Evolutionary conservation across 2,797 vertebrate species (phyloP), one percentile per base, ranked within the genome.

Genomic region (Acipenser transmontanus): DNA sequence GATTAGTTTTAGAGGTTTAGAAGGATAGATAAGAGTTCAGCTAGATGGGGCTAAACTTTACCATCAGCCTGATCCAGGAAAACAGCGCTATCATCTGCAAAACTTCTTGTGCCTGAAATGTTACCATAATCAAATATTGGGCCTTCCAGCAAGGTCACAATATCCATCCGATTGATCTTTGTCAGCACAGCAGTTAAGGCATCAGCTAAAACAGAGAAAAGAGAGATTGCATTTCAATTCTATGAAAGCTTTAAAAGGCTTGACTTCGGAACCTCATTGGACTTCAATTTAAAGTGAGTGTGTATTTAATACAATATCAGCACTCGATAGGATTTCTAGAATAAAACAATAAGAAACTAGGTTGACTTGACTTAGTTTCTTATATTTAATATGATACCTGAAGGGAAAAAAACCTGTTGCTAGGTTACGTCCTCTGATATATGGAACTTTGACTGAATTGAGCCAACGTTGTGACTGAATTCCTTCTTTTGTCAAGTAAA

Each of bases 101-200:
- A 99, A 90, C 96, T 96, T 91, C 96, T 96, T 77, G 96, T 98
- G 93, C 96, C 96, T 86, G 95, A 96, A 93, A 99, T 96, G 91
- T 98, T 99, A 91, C 97, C 97, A 89, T 99, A 99, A 87, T 99
- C 97, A 92, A 99, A 99, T 93, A 99, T 99, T 82, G 97, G 97
- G 89, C 97, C 97, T 93, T 99, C 97, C 91, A 99, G 91, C 82
- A 99, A 91, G 82, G 95, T 98, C 84, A 99, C 97, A 82, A 99
- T 99, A 92, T 99, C 97, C 91, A 98, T 97, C 87, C 97, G 93
- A 87, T 96, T 99, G 88, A 99, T 95, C 94, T 99, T 99, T 91
- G 95, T 97, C 92, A 99, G 88, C 87, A 98, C 94, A 71, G 92
- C 80, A 78, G 95, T 95, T 96, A 99, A 96, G 93, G 94, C 91